Evolutionary conservation across 64 coral and sea anemone genomes (phyloP), one percentile per base, ranked within the genome.

Genomic region (Stylophora pistillata): DNA sequence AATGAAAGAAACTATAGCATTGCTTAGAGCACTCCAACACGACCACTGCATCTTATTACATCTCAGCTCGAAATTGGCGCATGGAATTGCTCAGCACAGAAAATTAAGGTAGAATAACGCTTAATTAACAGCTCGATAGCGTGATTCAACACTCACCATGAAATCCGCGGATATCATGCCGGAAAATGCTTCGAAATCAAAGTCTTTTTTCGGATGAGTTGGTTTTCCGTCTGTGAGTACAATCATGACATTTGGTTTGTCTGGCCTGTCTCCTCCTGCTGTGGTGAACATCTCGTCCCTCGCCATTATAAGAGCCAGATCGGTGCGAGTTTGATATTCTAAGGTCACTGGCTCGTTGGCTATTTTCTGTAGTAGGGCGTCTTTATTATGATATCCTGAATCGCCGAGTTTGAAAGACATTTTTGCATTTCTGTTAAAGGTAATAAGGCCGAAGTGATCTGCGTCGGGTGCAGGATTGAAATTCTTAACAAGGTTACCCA

Each of bases 151-250:
- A 65, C 61, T 65, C 23, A 65, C 61, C 61, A 5, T 65, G 61
- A 65, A 65, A 65, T 65, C 61, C 61, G 11, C 61, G 23, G 61
- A 16, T 14, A 65, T 65, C 5, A 20, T 65, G 15, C 15, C 15
- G 15, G 61, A 9, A 65, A 65, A 65, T 65, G 15, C 61, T 65
- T 65, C 13, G 15, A 65, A 65, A 65, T 65, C 23, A 20, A 20
- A 20, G 23, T 65, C 23, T 12, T 65, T 65, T 65, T 16, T 16
- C 61, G 23, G 23, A 65, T n/a, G 16, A n/a, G 15, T 20, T 16
- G 61, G 61, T 76, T 29, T 76, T 53, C 74, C 74, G 26, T 76
- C 74, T 23, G 74, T 76, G 5, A 76, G 29, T 17, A 76, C 74
- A 23, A 76, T 23, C 6, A 76, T 16, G 17, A 76, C 74, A 29